Percentiles rank a stretch among this genome's conserved stretches.
These are phyloP conservation scores for Carapus acus DNA, from an alignment of 2,797 vertebrate species.

Conservation along the genomic window DNA sequence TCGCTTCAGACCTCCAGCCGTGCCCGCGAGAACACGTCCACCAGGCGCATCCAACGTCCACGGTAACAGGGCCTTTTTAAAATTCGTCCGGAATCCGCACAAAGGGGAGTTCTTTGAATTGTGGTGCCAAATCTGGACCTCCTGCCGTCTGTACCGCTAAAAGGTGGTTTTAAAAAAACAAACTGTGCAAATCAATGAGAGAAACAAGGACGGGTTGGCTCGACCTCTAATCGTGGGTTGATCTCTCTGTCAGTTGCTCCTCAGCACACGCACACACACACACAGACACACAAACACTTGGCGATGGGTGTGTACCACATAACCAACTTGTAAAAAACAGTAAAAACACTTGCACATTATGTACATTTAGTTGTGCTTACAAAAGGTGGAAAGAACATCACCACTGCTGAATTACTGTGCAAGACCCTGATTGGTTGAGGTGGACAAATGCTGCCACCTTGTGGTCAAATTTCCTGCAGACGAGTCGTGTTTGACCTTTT, in stretches of 20 bases:
- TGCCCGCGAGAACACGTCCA: no score
- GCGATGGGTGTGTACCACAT: no score
- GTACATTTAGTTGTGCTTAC: slow-evolving; percentile 14
- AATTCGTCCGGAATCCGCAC: not conserved
- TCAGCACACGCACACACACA: no score
- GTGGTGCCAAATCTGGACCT: not conserved
- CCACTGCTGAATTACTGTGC: not conserved
- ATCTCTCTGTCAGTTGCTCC: no score
- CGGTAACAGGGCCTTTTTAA: slow-evolving; percentile 2
- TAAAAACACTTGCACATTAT: slow-evolving; percentile 30
- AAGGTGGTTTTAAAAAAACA: slow-evolving; percentile 7
- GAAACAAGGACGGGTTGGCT: not conserved
- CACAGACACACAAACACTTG: slow-evolving; percentile 6
- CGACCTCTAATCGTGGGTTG: no score
- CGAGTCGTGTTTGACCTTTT: not conserved
- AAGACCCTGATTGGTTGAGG: not conserved
- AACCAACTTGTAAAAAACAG: slow-evolving; percentile 25
- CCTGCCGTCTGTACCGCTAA: slow-evolving; percentile 9
- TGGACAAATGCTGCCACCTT: not conserved
- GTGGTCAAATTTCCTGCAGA: not conserved
- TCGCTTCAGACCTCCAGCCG: no score
- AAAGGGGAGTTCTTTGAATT: not conserved
- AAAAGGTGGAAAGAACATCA: slow-evolving; percentile 10
- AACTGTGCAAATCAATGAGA: slow-evolving; percentile 1
- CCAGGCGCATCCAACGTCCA: slow-evolving; percentile 5